Percentiles rank a stretch among this genome's conserved stretches.
phyloP scores from a whole-genome alignment of 2,797 vertebrate species.

The Tenualosa thibaudeaui region DNA sequence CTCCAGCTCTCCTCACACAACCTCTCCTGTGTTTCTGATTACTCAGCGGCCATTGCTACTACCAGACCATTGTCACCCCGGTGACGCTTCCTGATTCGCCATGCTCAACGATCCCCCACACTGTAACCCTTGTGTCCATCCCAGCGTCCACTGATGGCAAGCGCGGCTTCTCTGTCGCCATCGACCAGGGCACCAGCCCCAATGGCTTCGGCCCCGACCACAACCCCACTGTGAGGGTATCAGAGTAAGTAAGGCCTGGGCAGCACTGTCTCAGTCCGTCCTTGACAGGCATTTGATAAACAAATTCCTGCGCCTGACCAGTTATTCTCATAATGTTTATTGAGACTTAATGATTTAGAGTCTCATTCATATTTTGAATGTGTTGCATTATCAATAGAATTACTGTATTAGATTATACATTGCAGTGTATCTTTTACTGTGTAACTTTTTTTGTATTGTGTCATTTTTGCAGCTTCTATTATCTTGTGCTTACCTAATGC shows the following conservation, averaged over 20 bases:
- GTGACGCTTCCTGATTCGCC: constrained; percentile 88
- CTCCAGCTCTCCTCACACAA: neutral
- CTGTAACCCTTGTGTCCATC: constrained; percentile 94
- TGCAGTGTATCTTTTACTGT: too few species aligned
- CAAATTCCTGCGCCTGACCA: neutral
- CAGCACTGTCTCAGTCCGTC: neutral
- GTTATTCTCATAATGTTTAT: neutral
- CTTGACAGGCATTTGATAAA: neutral
- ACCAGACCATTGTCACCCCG: constrained; percentile 89
- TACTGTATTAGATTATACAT: neutral
- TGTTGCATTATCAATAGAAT: neutral
- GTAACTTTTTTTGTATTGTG: neutral
- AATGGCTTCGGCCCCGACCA: constrained; percentile 80
- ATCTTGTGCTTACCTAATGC: neutral
- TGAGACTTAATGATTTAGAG: neutral
- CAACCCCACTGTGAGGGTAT: constrained; percentile 85
- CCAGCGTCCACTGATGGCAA: constrained; percentile 86
- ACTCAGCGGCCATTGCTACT: constrained; percentile 91
- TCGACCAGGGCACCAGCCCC: constrained; percentile 81
- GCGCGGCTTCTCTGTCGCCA: constrained; percentile 90
- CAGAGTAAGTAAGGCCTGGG: constrained; percentile 80
- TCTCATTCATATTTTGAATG: neutral
- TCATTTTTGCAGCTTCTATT: neutral
- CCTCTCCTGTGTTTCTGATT: neutral
- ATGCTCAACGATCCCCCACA: constrained; percentile 89